Percentiles rank a stretch among this genome's conserved stretches.
These are phyloP conservation scores for Pseudorhombus dupliciocellatus DNA, from an alignment of 2,113 vertebrate genomes.

Conservation along the genomic window DNA sequence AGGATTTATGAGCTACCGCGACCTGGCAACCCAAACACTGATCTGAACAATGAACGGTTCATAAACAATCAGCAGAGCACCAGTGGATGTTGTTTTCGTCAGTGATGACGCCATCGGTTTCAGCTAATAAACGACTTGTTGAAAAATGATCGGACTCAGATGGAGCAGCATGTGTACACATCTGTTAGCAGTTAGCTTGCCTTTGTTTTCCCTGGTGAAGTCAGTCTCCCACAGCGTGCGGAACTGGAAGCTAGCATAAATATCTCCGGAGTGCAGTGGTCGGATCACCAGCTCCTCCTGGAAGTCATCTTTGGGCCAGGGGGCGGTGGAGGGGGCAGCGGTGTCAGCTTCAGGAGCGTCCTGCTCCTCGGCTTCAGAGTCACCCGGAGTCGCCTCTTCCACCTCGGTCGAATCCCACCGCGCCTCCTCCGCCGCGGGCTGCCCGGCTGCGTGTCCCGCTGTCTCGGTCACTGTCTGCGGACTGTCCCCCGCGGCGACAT, in stretches of 20 bases:
- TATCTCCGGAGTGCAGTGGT: conserved; percentile 89
- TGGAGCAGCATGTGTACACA: neutral
- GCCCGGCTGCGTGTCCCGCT: neutral
- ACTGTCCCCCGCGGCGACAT: neutral
- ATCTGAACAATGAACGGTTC: neutral
- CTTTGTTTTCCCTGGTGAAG: conserved; percentile 80
- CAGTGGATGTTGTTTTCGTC: neutral
- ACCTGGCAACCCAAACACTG: neutral
- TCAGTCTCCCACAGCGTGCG: conserved; percentile 90
- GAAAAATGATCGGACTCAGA: neutral
- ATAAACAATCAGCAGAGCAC: too few relatives aligned
- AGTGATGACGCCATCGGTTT: too few relatives aligned
- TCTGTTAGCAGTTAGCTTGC: conserved; percentile 63
- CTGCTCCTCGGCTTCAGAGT: conserved; percentile 1
- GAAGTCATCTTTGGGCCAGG: conserved; percentile 78
- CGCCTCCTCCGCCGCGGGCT: conserved; percentile 34
- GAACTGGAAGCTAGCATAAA: conserved; percentile 95
- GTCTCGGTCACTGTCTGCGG: neutral
- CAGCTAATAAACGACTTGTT: neutral
- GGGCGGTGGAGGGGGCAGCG: neutral
- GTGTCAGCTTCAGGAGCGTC: neutral
- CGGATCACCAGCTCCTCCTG: conserved; percentile 90
- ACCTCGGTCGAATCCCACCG: conserved; percentile 65
- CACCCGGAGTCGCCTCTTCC: conserved; percentile 10
- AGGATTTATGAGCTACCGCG: neutral